Base-by-base conservation (phyloP, 2,888 invertebrate species). In the Listrodromus nycthemerus region DNA sequence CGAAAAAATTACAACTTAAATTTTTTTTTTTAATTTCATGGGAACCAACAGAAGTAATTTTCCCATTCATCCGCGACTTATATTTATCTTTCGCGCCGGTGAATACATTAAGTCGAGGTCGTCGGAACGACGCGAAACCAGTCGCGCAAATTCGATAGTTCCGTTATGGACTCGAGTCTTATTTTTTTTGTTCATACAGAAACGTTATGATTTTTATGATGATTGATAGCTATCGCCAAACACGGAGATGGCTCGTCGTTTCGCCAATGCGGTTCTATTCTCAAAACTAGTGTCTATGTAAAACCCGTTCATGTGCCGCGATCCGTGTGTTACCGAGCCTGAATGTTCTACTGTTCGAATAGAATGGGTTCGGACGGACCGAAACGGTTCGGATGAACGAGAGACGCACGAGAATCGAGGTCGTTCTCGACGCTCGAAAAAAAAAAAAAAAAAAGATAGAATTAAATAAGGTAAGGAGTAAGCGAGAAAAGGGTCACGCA, bases 401-500 rank as follows among this genome's bases (percentile, higher is more conserved):
- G 69, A 70, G 21, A 33, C 41, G 74, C 58, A 55, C 37, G 67
- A 63, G 69, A 80, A 80, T 75, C 52, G 75, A 75, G 80, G 80
- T 80, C 80, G 75, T 16, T 30, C 30, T 30, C 63, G 75, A 37
- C 58, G 63, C 66, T 66, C 67, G 74, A 27, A 45, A 66, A 75
- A 52, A 61, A 66, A 75, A 69, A 75, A 69, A 69, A 27, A 80
- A 33, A 63, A 69, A 69, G 80, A 61, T 50, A 8, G 67, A 41
- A 70, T 50, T 65, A 61, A 58, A 50, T 61, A 50, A 69, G 55
- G 75, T 48, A 45, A 69, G 69, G 75, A n/a, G 69, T 50, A 75
- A 80, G 61, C 74, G 69, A 75, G 74, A 75, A 80, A 80, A 80
- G 80, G 75, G 75, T 80, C 80, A 80, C 75, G 80, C 58, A 67